Evolutionary conservation across 2,888 invertebrate genomes (phyloP).

Genomic region (Drosophila peninsularis): DNA sequence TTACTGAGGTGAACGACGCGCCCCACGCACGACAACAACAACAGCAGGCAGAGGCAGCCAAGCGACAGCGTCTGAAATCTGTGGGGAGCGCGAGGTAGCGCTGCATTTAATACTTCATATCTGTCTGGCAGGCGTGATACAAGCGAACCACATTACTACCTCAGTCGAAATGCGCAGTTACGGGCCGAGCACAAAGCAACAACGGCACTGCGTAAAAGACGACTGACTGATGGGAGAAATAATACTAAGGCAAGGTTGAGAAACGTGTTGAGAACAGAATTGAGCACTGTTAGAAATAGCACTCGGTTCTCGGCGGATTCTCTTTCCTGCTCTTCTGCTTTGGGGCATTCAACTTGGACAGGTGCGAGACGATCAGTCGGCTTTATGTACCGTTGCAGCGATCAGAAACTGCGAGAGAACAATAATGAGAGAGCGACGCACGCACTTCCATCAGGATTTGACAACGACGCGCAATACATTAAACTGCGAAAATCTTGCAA

Average conservation of each 20-base stretch:
- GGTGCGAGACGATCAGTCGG: constrained; percentile 58
- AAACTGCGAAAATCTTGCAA: constrained; percentile 21
- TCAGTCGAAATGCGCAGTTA: constrained; percentile 41
- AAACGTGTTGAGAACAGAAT: constrained; percentile 12
- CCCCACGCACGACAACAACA: constrained; percentile 42
- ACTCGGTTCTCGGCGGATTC: neutral
- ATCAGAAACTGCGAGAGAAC: constrained; percentile 60
- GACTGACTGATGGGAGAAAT: constrained; percentile 9
- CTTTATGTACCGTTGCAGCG: constrained; percentile 52
- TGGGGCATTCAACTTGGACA: constrained; percentile 62
- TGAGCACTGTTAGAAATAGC: constrained; percentile 20
- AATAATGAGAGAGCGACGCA: constrained; percentile 5
- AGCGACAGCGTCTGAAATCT: constrained; percentile 16
- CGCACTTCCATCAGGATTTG: constrained; percentile 39
- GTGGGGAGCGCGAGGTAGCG: constrained; percentile 10
- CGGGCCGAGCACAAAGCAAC: constrained; percentile 16
- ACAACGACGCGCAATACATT: constrained; percentile 31
- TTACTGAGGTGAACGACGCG: constrained; percentile 51
- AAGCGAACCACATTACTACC: constrained; percentile 7
- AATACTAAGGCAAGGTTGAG: constrained; percentile 24
- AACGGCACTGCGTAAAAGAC: constrained; percentile 37
- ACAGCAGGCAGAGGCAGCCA: constrained; percentile 12
- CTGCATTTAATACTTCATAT: constrained; percentile 38
- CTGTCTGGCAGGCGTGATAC: constrained; percentile 14
- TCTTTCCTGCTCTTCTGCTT: constrained; percentile 14